phyloP scores from a whole-genome alignment of 2,113 vertebrate species.

The Cephalopterus ornatus region DNA sequence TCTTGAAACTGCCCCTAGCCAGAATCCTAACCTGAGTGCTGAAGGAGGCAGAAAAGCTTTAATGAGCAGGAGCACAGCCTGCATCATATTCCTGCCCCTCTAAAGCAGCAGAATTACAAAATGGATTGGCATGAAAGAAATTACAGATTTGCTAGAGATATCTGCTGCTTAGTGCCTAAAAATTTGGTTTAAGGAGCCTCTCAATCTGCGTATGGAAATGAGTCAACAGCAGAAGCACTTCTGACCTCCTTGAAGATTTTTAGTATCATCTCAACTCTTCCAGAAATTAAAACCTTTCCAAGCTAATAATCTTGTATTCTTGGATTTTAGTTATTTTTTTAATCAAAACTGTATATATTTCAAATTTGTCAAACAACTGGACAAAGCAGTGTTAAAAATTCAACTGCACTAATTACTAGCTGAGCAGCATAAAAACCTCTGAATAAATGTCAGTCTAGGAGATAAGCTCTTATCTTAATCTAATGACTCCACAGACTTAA shows the following conservation, averaged over 20 bases:
- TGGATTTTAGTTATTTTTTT: slow-evolving; percentile 25
- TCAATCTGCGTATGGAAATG: slow-evolving; percentile 44
- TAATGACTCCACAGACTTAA: slow-evolving; percentile 95
- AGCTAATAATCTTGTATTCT: slow-evolving; percentile 42
- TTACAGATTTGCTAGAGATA: slow-evolving; percentile 53
- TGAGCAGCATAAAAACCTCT: slow-evolving; percentile 88
- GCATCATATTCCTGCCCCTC: slow-evolving; percentile 16
- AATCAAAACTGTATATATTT: slow-evolving; percentile 35
- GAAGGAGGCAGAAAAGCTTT: slow-evolving; percentile 45
- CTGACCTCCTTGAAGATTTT: slow-evolving; percentile 38
- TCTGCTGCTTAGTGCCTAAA: slow-evolving; percentile 10
- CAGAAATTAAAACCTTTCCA: slow-evolving; percentile 61
- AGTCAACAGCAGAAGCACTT: slow-evolving; percentile 47
- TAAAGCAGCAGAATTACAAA: slow-evolving; percentile 56
- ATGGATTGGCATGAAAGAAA: slow-evolving; percentile 61
- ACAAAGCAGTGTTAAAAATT: slow-evolving; percentile 83
- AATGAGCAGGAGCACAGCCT: slow-evolving; percentile 43
- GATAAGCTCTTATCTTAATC: slow-evolving; percentile 99
- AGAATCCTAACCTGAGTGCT: slow-evolving; percentile 30
- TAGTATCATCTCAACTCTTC: slow-evolving; percentile 38
- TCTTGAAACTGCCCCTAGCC: slow-evolving; percentile 27
- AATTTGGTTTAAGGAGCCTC: slow-evolving; percentile 36
- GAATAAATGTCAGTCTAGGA: slow-evolving; percentile 94
- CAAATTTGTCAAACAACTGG: slow-evolving; percentile 71
- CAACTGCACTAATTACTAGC: slow-evolving; percentile 91